Conservation (phyloP, 2,888 invertebrate genomes). For the Campoplex nolae region DNA sequence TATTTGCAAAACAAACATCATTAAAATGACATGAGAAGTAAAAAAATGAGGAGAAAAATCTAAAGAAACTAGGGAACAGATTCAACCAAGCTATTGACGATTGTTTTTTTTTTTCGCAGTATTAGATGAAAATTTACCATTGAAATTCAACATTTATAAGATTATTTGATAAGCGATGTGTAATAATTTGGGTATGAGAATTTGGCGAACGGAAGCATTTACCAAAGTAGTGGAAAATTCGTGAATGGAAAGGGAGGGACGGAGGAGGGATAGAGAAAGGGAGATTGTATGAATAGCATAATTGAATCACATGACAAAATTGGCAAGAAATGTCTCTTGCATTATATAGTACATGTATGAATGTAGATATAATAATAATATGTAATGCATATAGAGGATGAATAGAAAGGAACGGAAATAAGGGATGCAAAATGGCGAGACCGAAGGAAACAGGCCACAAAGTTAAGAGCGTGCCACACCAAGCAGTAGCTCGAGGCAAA, state of each 20-base stretch:
- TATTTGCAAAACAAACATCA: background rate
- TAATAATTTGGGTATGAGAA: background rate
- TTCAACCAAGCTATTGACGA: background rate
- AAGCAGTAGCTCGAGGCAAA: background rate
- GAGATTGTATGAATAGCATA: constrained; percentile 14
- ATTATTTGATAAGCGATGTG: background rate
- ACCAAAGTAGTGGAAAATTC: background rate
- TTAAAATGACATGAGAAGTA: background rate
- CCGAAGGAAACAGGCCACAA: constrained; percentile 3
- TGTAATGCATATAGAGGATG: constrained; percentile 2
- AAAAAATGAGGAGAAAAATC: background rate
- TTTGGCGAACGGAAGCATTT: background rate
- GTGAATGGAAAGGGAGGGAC: background rate
- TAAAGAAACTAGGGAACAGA: background rate
- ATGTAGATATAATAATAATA: background rate
- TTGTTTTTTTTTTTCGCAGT: background rate
- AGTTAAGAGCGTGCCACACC: constrained; percentile 14
- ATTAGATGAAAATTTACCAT: background rate
- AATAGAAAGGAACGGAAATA: background rate
- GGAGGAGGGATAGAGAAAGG: background rate
- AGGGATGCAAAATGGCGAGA: background rate
- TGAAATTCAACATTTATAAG: background rate
- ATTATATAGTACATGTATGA: background rate
- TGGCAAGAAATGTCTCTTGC: constrained; percentile 11
- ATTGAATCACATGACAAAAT: constrained; percentile 14